Evolutionary conservation across 2,113 vertebrate genomes (phyloP).

Genomic region (Gobiocypris rarus): DNA sequence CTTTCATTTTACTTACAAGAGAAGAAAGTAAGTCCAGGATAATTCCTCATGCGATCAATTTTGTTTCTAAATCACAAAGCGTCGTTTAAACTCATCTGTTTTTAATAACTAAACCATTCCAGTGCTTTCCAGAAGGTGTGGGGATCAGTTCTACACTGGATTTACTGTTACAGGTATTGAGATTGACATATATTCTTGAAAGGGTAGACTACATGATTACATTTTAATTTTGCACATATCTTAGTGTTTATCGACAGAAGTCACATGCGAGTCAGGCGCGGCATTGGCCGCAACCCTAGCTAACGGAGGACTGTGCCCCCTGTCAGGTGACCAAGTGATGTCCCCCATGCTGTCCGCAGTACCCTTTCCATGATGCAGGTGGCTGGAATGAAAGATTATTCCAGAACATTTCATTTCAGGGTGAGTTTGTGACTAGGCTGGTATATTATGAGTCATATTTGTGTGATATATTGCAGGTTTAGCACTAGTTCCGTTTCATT

Average conservation of each 20-base stretch:
- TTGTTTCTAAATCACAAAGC: background rate
- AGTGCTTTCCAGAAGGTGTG: constrained; percentile 72
- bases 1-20: constrained; percentile 73
- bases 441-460: constrained; percentile 20
- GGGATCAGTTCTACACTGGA: constrained; percentile 70
- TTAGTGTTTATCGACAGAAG: constrained; percentile 71
- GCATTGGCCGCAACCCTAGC: constrained; percentile 70
- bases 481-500: background rate
- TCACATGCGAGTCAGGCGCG: constrained; percentile 73
- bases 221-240: background rate
- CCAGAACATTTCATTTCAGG: constrained; percentile 70
- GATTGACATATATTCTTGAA: background rate
- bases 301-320: constrained; percentile 73
- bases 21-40: constrained; percentile 65
- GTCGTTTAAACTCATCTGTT: background rate
- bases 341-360: constrained; percentile 61
- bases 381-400: constrained; percentile 74
- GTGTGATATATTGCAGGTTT: background rate
- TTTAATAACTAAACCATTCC: constrained; percentile 7
- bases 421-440: constrained; percentile 43
- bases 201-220: background rate
- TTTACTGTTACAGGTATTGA: constrained; percentile 69
- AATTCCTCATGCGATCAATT: background rate
- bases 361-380: constrained; percentile 74
- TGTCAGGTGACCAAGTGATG: constrained; percentile 74